A percentile compares a stretch with the other conserved stretches of the same genome.
Conservation (phyloP, 2,888 invertebrate genomes). For the Athalia circularis region DNA sequence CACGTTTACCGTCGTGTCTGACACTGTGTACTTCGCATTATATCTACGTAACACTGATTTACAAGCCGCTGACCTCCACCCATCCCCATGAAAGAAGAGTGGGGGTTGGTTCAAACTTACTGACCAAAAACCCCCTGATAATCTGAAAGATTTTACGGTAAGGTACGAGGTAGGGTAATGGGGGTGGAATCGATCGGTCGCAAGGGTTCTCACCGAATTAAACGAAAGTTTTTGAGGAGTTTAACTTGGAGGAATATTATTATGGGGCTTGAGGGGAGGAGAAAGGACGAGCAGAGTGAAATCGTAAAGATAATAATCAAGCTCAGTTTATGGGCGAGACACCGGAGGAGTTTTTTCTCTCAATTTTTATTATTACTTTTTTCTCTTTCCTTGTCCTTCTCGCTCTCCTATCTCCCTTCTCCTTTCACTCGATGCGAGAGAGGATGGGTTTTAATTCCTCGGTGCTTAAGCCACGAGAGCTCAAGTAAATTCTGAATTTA, state of each 20-base stretch:
- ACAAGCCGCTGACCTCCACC: conserved; percentile 31
- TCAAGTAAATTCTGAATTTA: conserved; percentile 8
- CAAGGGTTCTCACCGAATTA: conserved; percentile 21
- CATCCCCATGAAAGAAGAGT: neutral
- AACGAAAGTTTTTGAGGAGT: conserved; percentile 24
- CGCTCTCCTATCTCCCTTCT: neutral
- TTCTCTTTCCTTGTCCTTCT: too few relatives aligned
- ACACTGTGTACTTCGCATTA: conserved; percentile 32
- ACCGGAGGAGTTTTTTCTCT: conserved; percentile 20
- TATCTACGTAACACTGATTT: conserved; percentile 31
- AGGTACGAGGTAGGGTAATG: conserved; percentile 44
- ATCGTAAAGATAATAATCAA: conserved; percentile 43
- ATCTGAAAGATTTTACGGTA: conserved; percentile 8
- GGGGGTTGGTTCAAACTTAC: neutral
- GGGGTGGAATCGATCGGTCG: conserved; percentile 54
- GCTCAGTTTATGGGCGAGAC: conserved; percentile 35
- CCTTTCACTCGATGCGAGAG: neutral
- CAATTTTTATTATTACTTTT: neutral
- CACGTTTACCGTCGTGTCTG: conserved; percentile 35
- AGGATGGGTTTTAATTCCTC: conserved; percentile 22
- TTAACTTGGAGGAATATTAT: conserved; percentile 11
- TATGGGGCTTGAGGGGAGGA: neutral
- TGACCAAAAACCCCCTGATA: conserved; percentile 19
- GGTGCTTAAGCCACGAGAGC: neutral
- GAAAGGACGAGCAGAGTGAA: conserved; percentile 21